Base-by-base conservation (phyloP, 2,113 vertebrate genomes). In the Chrysemys picta region DNA sequence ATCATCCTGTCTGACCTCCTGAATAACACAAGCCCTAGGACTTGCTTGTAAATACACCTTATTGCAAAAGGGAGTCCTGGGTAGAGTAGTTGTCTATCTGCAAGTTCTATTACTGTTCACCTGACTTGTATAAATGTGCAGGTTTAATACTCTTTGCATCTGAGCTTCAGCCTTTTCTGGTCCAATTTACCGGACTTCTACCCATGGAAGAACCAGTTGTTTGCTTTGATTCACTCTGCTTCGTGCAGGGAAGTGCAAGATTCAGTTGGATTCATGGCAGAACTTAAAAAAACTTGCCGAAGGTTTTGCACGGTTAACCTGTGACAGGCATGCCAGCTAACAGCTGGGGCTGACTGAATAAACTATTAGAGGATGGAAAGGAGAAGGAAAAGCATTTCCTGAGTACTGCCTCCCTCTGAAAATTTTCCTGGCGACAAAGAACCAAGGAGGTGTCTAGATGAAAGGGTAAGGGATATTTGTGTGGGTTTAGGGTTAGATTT, bases 231-330 rank as follows among this genome's bases (percentile, higher is more conserved):
- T 87, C 56, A 82, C 85, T 59, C 53, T 42, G 8, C 29, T 31
- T 87, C 45, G 22, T 31, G 31, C 19, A 75, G 45, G 10, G 42
- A n/a, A 49, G n/a, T 11, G 0, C 0, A 3, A 29, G 56, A 69
- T 87, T 65, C 59, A 57, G 10, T 29, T 7, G 27, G 50, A 80
- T 13, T 10, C 22, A 11, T 1, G 47, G 69, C 35, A 65, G 53
- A 57, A 45, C 84, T 35, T 42, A 27, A 81, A 89, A 16, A 65
- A 47, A 24, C 45, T 11, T 38, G 7, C 38, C 82, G 5, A 83
- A 31, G 14, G 75, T 0, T 14, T 25, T 1, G 0, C 21, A 50
- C 2, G 59, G 59, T 52, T 80, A 13, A 0, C 5, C 47, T 0
- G 0, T 0, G 14, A 12, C 31, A 49, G 82, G 50, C 0, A 1